Percentiles rank a stretch among this genome's conserved stretches.
These are phyloP conservation scores for Eilema sororculum DNA, from an alignment of 2,888 invertebrate species.

Conservation along the genomic window DNA sequence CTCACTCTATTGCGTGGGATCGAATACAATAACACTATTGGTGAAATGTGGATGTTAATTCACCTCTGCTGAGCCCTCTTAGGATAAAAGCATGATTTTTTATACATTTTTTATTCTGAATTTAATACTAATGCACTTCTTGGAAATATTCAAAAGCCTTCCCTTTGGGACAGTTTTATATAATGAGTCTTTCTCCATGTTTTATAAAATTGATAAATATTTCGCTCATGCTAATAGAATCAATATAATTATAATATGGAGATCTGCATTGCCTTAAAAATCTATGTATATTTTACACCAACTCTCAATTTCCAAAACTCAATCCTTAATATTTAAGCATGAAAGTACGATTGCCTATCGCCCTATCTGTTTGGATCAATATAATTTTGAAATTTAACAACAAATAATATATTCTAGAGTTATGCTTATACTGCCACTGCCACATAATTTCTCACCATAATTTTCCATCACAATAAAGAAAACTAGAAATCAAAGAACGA, in stretches of 20 bases:
- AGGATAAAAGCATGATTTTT: too few species aligned
- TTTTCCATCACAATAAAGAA: slow-evolving; percentile 83
- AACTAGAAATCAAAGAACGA: slow-evolving; percentile 76
- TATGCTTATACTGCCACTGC: slow-evolving; percentile 79
- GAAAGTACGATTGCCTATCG: slow-evolving; percentile 79
- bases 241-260: slow-evolving; percentile 82
- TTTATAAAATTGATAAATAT: slow-evolving; percentile 79
- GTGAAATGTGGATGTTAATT: too few species aligned
- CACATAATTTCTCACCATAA: slow-evolving; percentile 85
- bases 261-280: slow-evolving; percentile 88
- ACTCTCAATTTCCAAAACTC: slow-evolving; percentile 78
- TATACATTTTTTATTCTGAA: slow-evolving; percentile 88
- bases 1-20: too few species aligned
- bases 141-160: slow-evolving; percentile 96
- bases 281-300: slow-evolving; percentile 86
- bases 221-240: slow-evolving; percentile 77
- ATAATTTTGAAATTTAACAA: slow-evolving; percentile 86
- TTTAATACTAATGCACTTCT: slow-evolving; percentile 96
- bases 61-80: too few species aligned
- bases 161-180: slow-evolving; percentile 84
- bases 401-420: slow-evolving; percentile 80
- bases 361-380: slow-evolving; percentile 80
- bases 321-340: slow-evolving; percentile 80
- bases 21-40: too few species aligned
- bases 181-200: slow-evolving; percentile 77